Conservation (phyloP, 1,140 invertebrate species). For the Stegodyphus mimosarum region DNA sequence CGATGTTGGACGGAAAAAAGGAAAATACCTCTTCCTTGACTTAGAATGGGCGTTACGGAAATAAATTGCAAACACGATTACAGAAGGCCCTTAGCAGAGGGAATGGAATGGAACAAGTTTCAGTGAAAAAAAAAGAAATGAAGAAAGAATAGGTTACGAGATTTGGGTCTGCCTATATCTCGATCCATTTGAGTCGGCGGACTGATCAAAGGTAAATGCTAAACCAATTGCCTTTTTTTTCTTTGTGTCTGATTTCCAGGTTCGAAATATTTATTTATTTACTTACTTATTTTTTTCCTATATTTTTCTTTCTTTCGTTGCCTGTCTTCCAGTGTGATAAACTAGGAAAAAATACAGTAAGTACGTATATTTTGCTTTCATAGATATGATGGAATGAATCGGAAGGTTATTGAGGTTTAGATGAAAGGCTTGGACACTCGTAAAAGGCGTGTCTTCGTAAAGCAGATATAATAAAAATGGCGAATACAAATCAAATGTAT, state of each 20-base stretch:
- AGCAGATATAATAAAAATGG: no score
- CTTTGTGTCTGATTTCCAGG: no score
- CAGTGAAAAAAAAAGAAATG: background rate
- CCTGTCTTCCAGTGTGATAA: no score
- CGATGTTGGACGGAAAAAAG: conserved; percentile 17
- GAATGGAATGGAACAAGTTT: background rate
- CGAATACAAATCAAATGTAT: no score
- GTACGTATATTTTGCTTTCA: no score
- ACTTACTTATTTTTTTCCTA: no score
- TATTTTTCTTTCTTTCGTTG: no score
- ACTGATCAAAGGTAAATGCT: conserved; percentile 18
- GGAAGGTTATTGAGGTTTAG: background rate
- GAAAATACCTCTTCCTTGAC: conserved; percentile 11
- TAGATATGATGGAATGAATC: no score
- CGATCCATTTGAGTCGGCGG: background rate
- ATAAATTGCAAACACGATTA: conserved; percentile 56
- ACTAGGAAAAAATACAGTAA: no score
- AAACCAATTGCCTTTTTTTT: conserved; percentile 3
- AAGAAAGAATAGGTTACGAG: conserved; percentile 15
- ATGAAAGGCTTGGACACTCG: no score
- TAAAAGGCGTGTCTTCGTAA: no score
- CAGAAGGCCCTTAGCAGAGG: conserved; percentile 14
- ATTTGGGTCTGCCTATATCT: background rate
- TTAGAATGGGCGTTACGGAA: conserved; percentile 46
- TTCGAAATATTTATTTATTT: no score